Conservation (phyloP, 2,888 invertebrate genomes). For the Mesorhabditis sp. region DNA sequence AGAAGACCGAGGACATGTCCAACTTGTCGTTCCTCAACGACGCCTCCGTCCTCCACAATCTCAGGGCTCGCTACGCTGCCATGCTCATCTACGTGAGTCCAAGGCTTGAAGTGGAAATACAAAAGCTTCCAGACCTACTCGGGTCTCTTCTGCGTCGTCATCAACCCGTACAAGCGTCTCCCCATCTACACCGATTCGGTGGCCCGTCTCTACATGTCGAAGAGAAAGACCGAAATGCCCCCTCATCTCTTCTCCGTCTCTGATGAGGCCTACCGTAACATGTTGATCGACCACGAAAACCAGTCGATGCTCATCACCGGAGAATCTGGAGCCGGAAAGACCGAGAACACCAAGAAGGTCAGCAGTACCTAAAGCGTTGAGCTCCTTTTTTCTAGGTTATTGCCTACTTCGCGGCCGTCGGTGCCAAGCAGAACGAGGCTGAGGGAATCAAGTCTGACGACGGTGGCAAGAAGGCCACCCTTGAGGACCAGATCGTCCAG, state of each 20-base stretch:
- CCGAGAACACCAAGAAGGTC: conserved; percentile 99
- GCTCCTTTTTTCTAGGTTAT: conserved; percentile 72
- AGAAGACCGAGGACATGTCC: conserved; percentile 71
- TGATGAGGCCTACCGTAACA: conserved; percentile 49
- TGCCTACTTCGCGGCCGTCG: conserved; percentile 81
- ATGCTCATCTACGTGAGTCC: conserved; percentile 69
- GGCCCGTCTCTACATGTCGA: conserved; percentile 92
- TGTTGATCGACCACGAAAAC: conserved; percentile 63
- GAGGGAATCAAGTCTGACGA: conserved; percentile 14
- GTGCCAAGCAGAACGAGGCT: conserved; percentile 64
- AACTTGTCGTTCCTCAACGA: conserved; percentile 98
- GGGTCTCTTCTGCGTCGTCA: conserved; percentile 57
- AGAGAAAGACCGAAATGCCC: conserved; percentile 52
- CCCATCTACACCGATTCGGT: conserved; percentile 61
- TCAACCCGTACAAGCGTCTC: conserved; percentile 57
- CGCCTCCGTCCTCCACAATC: conserved; percentile 95
- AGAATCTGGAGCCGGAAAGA: conserved; percentile 98
- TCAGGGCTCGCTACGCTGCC: conserved; percentile 94
- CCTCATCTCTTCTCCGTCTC: conserved; percentile 58
- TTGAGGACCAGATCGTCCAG: conserved; percentile 99
- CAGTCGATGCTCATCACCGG: conserved; percentile 64
- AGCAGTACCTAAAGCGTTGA: conserved; percentile 70
- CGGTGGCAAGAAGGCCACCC: conserved; percentile 64
- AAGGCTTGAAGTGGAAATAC: background rate
- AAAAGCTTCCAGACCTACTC: conserved; percentile 50